phyloP scores from a whole-genome alignment of 1,140 invertebrate genomes.

The Sitophilus oryzae region DNA sequence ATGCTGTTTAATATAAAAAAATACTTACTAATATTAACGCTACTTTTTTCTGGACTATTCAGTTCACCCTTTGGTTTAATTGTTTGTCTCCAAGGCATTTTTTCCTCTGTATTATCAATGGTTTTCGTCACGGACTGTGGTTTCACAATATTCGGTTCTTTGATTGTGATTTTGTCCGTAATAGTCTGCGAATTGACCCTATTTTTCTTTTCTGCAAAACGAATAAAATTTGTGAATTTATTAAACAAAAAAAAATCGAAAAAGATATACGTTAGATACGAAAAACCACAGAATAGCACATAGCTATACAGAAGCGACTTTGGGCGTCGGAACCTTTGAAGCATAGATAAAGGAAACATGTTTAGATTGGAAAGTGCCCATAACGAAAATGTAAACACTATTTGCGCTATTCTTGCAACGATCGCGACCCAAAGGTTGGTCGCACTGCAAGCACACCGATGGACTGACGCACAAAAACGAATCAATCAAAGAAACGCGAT shows the following conservation, averaged over 20 bases:
- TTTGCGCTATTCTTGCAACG: too few species aligned
- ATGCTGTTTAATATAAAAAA: too few species aligned
- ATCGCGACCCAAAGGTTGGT: too few species aligned
- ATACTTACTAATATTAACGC: too few species aligned
- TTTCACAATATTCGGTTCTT: slow-evolving; percentile 18
- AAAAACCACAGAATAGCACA: slow-evolving; percentile 1
- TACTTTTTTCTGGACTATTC: slow-evolving; percentile 41
- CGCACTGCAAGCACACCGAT: too few species aligned
- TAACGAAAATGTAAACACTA: too few species aligned
- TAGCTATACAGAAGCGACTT: too few species aligned
- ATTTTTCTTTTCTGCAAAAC: slow-evolving; percentile 59
- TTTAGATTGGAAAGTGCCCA: too few species aligned
- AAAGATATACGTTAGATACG: not conserved
- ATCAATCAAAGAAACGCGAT: too few species aligned
- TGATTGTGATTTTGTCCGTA: slow-evolving; percentile 20
- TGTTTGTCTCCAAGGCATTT: slow-evolving; percentile 54
- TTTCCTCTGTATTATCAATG: slow-evolving; percentile 24
- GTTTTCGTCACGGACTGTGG: slow-evolving; percentile 22
- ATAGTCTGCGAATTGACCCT: slow-evolving; percentile 51
- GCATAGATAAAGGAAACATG: too few species aligned
- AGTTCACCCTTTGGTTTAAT: slow-evolving; percentile 40
- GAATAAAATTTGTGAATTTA: not conserved
- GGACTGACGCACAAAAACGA: too few species aligned
- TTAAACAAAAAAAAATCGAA: not conserved
- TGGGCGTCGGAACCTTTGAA: too few species aligned